Evolutionary conservation across 1,140 invertebrate species (phyloP).

Genomic region (Ceratoteleas bidentatus): DNA sequence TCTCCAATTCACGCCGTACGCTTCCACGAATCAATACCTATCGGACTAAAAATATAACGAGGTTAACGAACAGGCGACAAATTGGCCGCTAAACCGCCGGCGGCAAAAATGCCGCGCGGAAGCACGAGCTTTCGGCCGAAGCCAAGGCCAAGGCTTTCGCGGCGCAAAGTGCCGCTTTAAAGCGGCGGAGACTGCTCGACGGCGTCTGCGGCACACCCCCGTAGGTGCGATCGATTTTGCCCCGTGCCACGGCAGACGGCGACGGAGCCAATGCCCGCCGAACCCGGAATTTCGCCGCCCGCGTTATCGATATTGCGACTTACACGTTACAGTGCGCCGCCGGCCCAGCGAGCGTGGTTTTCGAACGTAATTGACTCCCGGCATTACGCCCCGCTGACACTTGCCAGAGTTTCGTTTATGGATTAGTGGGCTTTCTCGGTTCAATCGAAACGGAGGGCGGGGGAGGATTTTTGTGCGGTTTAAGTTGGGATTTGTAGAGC

Average conservation of each 20-base stretch:
- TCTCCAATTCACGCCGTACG: background rate
- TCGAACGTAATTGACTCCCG: conserved; percentile 33
- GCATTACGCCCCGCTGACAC: background rate
- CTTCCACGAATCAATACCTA: background rate
- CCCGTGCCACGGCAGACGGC: conserved; percentile 50
- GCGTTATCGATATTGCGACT: conserved; percentile 45
- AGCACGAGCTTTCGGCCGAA: background rate
- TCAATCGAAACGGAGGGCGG: too few relatives aligned
- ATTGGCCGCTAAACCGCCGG: too few relatives aligned
- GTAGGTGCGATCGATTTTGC: conserved; percentile 69
- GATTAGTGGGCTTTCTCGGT: too few relatives aligned
- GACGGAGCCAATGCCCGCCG: conserved; percentile 33
- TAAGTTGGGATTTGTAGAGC: too few relatives aligned
- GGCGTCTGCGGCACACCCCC: conserved; percentile 54
- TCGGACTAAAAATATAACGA: background rate
- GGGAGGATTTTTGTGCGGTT: too few relatives aligned
- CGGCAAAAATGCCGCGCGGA: background rate
- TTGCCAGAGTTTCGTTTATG: background rate
- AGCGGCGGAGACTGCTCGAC: conserved; percentile 58
- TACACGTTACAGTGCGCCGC: conserved; percentile 15
- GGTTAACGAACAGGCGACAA: background rate
- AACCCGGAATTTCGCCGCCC: conserved; percentile 31
- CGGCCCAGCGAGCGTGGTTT: too few relatives aligned
- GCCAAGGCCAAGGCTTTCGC: conserved; percentile 54
- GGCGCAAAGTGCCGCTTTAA: conserved; percentile 29